These are phyloP conservation scores for Tiphia femorata DNA, from an alignment of 2,888 invertebrate species.

Conservation along the genomic window DNA sequence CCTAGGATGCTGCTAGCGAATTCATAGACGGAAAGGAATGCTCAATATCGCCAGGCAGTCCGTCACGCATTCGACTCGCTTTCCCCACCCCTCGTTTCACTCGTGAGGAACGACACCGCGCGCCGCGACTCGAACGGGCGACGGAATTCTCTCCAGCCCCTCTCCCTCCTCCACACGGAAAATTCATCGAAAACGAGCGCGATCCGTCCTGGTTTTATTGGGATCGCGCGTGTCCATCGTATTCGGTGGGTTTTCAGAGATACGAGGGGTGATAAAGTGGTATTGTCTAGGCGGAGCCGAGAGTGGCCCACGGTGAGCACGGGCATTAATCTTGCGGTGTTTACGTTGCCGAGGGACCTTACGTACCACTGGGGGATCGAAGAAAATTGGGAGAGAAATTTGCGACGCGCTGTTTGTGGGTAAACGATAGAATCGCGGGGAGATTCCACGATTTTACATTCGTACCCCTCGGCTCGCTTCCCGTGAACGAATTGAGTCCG, in stretches of 20 bases:
- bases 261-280: no score
- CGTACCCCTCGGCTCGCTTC: no score
- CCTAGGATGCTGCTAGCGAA: slow-evolving; percentile 31
- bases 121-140: slow-evolving; percentile 5
- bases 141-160: background rate
- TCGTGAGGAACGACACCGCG: no score
- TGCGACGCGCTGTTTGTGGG: no score
- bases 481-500: background rate
- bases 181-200: no score
- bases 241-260: no score
- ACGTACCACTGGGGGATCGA: no score
- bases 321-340: slow-evolving; percentile 65
- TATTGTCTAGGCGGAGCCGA: slow-evolving; percentile 53
- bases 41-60: slow-evolving; percentile 63
- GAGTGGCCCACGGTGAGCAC: slow-evolving; percentile 60
- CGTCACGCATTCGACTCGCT: slow-evolving; percentile 63
- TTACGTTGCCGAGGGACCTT: slow-evolving; percentile 48
- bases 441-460: no score
- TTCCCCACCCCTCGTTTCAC: background rate
- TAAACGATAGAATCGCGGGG: no score
- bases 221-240: slow-evolving; percentile 24
- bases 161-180: slow-evolving; percentile 20
- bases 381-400: no score
- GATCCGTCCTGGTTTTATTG: slow-evolving; percentile 46
- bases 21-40: slow-evolving; percentile 58